These are phyloP conservation scores for Calephelis perditalis DNA, from an alignment of 2,888 invertebrate species.

Conservation along the genomic window DNA sequence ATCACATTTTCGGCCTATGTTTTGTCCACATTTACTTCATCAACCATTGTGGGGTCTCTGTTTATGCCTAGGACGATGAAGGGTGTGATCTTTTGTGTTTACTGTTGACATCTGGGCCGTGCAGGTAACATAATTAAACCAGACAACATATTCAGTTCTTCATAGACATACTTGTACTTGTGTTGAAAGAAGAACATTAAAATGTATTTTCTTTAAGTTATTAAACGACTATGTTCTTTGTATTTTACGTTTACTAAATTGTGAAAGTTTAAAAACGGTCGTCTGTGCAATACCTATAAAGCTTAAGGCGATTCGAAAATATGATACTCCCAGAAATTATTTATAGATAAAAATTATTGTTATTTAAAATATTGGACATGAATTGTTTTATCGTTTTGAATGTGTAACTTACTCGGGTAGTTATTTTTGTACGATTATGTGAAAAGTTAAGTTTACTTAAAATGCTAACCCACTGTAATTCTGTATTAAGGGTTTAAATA, in stretches of 20 bases:
- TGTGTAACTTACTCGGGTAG: conserved; percentile 50
- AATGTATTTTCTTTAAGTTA: no score
- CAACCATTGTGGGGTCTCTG: no score
- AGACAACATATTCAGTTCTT: no score
- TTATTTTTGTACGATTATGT: conserved; percentile 74
- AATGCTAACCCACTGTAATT: conserved; percentile 73
- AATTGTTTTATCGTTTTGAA: conserved; percentile 39
- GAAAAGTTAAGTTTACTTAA: conserved; percentile 69
- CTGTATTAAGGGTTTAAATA: conserved; percentile 75
- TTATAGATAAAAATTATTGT: conserved; percentile 23
- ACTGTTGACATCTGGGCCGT: no score
- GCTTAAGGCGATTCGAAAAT: conserved; percentile 7
- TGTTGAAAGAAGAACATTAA: no score
- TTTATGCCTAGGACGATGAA: no score
- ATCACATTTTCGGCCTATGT: no score
- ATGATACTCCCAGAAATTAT: conserved; percentile 18
- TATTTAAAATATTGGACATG: conserved; percentile 36
- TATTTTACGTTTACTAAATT: neutral
- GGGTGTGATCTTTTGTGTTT: no score
- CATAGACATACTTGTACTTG: no score
- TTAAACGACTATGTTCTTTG: no score
- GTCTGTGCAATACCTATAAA: conserved; percentile 14
- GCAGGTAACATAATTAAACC: no score
- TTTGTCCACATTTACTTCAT: no score
- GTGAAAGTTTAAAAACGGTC: neutral